Evolutionary conservation across 2,888 invertebrate species (phyloP).

Genomic region (Acronicta leporina): DNA sequence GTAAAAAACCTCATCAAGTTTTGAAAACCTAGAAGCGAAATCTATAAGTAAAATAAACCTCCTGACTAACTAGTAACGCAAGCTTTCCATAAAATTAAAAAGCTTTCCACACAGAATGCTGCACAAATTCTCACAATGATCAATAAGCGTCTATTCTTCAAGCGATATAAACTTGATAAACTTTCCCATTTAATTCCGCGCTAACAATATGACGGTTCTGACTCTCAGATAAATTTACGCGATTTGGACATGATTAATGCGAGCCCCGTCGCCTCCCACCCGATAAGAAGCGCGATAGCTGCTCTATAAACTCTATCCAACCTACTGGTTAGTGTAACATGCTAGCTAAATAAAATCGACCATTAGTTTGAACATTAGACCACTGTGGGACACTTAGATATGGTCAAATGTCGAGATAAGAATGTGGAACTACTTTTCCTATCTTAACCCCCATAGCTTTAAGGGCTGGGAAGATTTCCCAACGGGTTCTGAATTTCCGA

Average conservation of each 20-base stretch:
- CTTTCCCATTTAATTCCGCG: constrained; percentile 43
- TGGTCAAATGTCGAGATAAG: constrained; percentile 26
- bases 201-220: constrained; percentile 50
- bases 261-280: constrained; percentile 44
- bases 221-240: constrained; percentile 65
- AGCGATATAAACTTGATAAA: constrained; percentile 19
- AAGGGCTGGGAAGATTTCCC: constrained; percentile 4
- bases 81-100: neutral
- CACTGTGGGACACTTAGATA: constrained; percentile 36
- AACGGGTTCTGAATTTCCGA: constrained; percentile 4
- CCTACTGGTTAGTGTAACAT: constrained; percentile 32
- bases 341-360: constrained; percentile 39
- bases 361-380: constrained; percentile 41
- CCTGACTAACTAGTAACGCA: too few species aligned
- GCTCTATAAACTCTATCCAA: constrained; percentile 21
- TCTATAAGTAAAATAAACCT: too few species aligned
- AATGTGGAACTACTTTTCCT: constrained; percentile 13
- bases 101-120: neutral
- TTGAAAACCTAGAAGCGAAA: too few species aligned
- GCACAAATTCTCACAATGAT: neutral
- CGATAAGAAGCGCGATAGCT: constrained; percentile 46
- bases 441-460: constrained; percentile 27
- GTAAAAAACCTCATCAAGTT: too few species aligned
- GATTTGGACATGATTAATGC: constrained; percentile 70
- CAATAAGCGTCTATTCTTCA: constrained; percentile 7